A percentile compares a stretch with the other conserved stretches of the same genome.
Evolutionary conservation across 1,140 invertebrate genomes (phyloP).

Genomic region (Caenorhabditis brenneri): DNA sequence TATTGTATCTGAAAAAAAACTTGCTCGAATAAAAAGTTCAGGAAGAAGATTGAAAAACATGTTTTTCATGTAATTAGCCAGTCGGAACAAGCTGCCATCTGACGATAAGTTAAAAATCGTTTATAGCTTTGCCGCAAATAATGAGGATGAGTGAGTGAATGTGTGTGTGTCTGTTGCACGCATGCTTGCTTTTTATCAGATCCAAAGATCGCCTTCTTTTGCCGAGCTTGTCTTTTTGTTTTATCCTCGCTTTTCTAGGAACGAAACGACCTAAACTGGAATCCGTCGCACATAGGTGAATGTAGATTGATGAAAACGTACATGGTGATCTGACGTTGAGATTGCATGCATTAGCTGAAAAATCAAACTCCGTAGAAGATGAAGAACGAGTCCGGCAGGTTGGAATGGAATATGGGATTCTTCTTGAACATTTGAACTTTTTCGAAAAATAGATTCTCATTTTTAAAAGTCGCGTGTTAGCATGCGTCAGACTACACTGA

Average conservation of each 20-base stretch:
- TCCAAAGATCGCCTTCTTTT: slow-evolving; percentile 7
- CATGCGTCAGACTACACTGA: too few species aligned
- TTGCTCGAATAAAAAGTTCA: neutral
- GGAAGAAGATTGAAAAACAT: neutral
- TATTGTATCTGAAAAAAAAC: neutral
- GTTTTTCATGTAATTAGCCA: neutral
- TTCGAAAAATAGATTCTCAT: neutral
- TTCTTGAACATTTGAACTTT: neutral
- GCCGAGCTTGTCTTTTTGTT: neutral
- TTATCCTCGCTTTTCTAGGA: neutral
- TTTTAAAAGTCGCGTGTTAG: too few species aligned
- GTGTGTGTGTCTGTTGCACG: neutral
- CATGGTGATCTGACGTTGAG: neutral
- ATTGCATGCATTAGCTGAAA: neutral
- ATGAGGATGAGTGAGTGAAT: neutral
- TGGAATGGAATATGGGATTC: neutral
- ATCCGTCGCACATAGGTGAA: neutral
- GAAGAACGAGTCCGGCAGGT: neutral
- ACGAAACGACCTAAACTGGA: neutral
- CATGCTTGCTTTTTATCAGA: slow-evolving; percentile 20
- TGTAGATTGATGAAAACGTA: slow-evolving; percentile 22
- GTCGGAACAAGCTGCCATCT: neutral
- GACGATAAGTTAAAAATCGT: neutral
- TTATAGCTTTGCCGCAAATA: slow-evolving; percentile 28
- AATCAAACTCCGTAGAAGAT: slow-evolving; percentile 22